Evolutionary conservation across 2,113 vertebrate genomes (phyloP).

Genomic region (Syngnathus scovelli): DNA sequence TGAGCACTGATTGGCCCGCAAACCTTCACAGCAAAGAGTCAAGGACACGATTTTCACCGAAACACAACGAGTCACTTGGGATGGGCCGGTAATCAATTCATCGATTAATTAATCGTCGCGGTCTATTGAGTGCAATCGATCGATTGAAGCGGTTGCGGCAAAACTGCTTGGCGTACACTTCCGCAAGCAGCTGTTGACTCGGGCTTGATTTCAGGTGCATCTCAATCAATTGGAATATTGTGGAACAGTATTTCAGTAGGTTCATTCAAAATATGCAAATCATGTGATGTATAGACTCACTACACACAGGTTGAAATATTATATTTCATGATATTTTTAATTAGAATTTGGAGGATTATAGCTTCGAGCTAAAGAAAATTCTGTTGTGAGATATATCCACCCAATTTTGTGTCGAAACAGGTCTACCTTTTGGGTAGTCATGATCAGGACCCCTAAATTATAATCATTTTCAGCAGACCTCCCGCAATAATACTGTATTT

Average conservation of each 20-base stretch:
- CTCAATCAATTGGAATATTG: background rate
- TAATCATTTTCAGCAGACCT: background rate
- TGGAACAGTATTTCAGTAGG: background rate
- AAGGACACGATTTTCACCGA: conserved; percentile 65
- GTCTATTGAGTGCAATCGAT: conserved; percentile 8
- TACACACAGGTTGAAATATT: background rate
- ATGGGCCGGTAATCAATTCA: conserved; percentile 1
- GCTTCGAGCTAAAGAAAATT: no score
- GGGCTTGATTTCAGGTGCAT: background rate
- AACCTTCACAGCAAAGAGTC: conserved; percentile 59
- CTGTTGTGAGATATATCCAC: background rate
- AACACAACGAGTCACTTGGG: conserved; percentile 64
- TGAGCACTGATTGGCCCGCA: conserved; percentile 48
- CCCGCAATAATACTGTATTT: background rate
- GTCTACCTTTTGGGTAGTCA: background rate
- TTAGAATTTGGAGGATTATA: no score
- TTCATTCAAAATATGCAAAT: background rate
- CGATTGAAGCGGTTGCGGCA: background rate
- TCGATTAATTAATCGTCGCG: background rate
- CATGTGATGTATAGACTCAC: background rate
- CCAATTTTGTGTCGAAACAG: background rate
- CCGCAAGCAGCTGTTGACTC: background rate
- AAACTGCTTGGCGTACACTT: background rate
- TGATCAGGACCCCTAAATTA: background rate
- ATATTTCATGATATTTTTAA: no score